Conservation (phyloP, 2,113 vertebrate species). For the Datnioides undecimradiatus region DNA sequence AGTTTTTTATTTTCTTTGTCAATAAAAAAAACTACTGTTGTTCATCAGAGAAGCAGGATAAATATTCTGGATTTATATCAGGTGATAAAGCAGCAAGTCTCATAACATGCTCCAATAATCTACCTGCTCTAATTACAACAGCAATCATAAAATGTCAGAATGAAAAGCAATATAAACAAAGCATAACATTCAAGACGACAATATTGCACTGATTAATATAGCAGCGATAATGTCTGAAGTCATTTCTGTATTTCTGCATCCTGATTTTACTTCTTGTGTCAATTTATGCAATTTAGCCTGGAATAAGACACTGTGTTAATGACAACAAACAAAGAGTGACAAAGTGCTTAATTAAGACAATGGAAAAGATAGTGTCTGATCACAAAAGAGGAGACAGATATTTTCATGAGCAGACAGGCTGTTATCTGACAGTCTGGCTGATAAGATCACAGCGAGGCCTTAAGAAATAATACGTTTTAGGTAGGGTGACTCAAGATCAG, state of each 20-base stretch:
- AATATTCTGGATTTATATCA: constrained; percentile 84
- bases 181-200: constrained; percentile 77
- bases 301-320: constrained; percentile 59
- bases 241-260: constrained; percentile 58
- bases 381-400: constrained; percentile 57
- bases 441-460: constrained; percentile 66
- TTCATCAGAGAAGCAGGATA: constrained; percentile 80
- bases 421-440: constrained; percentile 58
- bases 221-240: constrained; percentile 62
- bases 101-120: constrained; percentile 85
- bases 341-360: constrained; percentile 72
- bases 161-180: constrained; percentile 82
- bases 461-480: constrained; percentile 59
- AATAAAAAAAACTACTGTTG: constrained; percentile 79
- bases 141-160: constrained; percentile 84
- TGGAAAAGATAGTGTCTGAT: constrained; percentile 35
- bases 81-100: constrained; percentile 83
- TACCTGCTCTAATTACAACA: constrained; percentile 85
- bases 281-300: constrained; percentile 13
- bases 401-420: constrained; percentile 37
- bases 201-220: constrained; percentile 77
- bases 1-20: constrained; percentile 67
- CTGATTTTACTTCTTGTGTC: constrained; percentile 37
- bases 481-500: constrained; percentile 50
- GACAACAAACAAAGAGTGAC: constrained; percentile 66